Evolutionary conservation across 2,113 vertebrate genomes (phyloP), one percentile per base, ranked within the genome.

Genomic region (Excalfactoria chinensis): DNA sequence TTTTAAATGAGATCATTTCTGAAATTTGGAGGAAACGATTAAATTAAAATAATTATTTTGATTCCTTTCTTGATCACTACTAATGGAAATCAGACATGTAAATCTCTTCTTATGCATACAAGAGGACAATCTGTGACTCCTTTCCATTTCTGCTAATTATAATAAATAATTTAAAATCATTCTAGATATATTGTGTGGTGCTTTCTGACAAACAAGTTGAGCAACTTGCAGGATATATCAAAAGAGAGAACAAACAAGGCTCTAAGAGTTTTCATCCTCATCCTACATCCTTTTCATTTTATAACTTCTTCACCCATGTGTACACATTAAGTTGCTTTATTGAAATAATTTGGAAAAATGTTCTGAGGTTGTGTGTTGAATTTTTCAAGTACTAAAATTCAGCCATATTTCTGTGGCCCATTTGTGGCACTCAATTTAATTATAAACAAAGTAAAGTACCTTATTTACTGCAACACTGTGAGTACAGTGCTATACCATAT

Each of bases 1-100:
- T 94, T 93, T 94, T 85, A 92, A 93, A 92, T 34, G 37, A 92
- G 46, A 94, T 4, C 78, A 83, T 35, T 71, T 85, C 49, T 67
- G 56, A 94, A 93, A 87, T 85, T 60, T 89, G 43, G 28, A 63
- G 11, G 16, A 92, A 94, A 93, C 60, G 13, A 60, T 72, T 90
- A 74, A 26, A 59, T 21, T 69, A 26, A 89, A 90, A 90, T 73
- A 87, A 76, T 76, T 72, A 67, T 85, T 93, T 91, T 89, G 12
- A 77, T 80, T 87, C 55, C 28, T 84, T 89, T 81, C 62, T 89
- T 87, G 46, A 83, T 85, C 34, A 74, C 12, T 59, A n/a, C 55
- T 62, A 74, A 64, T 56, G 8, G 28, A 87, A 89, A 74, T 60
- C 37, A 58, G 35, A 73, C 2, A 7, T 9, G 20, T 56, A 63